phyloP scores from a whole-genome alignment of 2,888 invertebrate species.

The Lamellibrachia columna region DNA sequence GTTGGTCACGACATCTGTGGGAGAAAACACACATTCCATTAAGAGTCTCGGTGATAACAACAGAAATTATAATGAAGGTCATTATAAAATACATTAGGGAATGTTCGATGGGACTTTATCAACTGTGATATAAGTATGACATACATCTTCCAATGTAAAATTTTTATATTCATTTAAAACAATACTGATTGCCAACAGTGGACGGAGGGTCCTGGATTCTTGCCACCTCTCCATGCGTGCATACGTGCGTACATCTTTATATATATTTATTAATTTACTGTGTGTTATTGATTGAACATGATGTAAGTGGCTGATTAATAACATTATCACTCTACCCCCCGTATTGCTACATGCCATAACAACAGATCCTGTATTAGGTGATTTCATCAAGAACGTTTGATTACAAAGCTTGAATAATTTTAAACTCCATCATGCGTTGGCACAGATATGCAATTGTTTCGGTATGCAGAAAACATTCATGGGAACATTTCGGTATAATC shows the following conservation, averaged over 20 bases:
- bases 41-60: not conserved
- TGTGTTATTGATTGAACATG: not conserved
- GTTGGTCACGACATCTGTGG: conserved; percentile 34
- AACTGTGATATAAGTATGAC: not conserved
- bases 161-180: not conserved
- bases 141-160: not conserved
- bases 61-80: not conserved
- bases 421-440: too few relatives aligned
- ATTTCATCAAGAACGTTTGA: too few relatives aligned
- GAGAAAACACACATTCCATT: not conserved
- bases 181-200: not conserved
- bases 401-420: too few relatives aligned
- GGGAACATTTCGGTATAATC: too few relatives aligned
- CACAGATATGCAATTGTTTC: too few relatives aligned
- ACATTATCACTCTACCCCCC: too few relatives aligned
- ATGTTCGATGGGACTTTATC: not conserved
- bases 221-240: not conserved
- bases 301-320: too few relatives aligned
- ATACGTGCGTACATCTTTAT: not conserved
- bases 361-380: too few relatives aligned
- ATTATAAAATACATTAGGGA: not conserved
- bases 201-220: too few relatives aligned
- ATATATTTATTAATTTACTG: too few relatives aligned
- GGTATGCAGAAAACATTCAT: too few relatives aligned
- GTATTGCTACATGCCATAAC: too few relatives aligned